Base-by-base conservation (phyloP, 2,888 invertebrate genomes). In the Griposia aprilina region DNA sequence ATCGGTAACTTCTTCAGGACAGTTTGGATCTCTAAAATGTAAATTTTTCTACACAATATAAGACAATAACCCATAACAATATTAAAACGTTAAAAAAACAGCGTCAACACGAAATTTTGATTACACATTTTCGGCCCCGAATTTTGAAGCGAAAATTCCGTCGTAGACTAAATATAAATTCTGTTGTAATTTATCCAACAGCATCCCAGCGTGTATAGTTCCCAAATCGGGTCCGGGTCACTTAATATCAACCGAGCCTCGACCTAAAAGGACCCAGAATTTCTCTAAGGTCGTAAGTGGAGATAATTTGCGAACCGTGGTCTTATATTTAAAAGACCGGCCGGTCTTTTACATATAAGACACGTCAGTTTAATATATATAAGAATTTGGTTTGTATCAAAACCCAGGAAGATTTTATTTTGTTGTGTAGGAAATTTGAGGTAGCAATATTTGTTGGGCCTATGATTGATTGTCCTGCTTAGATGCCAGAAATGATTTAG, bases 181-280 rank as follows among this genome's bases (percentile, higher is more conserved):
- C 45, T 72, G 65, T 66, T 78, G 66, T 57, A 67, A 77, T 78
- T 81, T 45, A 77, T 71, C 76, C 74, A 26, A 52, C 41, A 50
- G 30, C 65, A n/a, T 66, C 65, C 62, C 73, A 36, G 50, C 26
- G 60, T 67, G 55, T 80, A 52, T 69, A 83, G 81, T 80, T 87
- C 79, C 70, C 76, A 80, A 76, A 83, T 81, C 80, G 87, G 79
- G 70, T 71, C 72, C 63, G 76, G 78, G 59, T 82, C 80, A 78
- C 78, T 83, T 82, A 63, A 80, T 80, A 79, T 83, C 65, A 83
- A 72, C 78, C 77, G 52, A 80, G 69, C 81, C 69, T 65, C 57
- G 26, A 63, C 74, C 84, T 75, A 82, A 83, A 82, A 73, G 78
- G 80, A 41, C 30, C 45, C 68, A 62, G 23, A 76, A 82, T 81